Evolutionary conservation across 2,113 vertebrate genomes (phyloP), one percentile per base, ranked within the genome.

Genomic region (Synodontis membranacea): DNA sequence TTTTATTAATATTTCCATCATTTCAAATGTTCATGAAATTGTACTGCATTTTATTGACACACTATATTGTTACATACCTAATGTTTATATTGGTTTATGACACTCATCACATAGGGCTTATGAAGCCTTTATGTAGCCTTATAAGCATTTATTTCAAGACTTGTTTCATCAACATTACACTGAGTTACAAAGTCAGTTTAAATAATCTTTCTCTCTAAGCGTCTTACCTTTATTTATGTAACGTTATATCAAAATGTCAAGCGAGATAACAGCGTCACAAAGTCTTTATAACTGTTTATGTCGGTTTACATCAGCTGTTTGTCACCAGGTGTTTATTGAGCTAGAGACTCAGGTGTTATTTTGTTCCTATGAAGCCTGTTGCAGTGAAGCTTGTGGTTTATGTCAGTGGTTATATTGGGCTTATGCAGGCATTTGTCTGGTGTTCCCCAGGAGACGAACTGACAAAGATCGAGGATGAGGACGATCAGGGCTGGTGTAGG

Each of bases 401-500:
- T 72, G 21, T 25, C 68, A 42, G 23, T 15, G 15, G 25, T 75
- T 4, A n/a, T 75, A 3, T n/a, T 1, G 42, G 5, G 72, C 72
- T 75, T 46, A 75, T 15, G 14, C 23, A 74, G 42, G 8, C 9
- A 25, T 42, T 31, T 23, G 23, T 23, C 84, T 75, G 89, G 9
- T 81, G 58, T 87, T 87, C 85, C 91, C 17, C 95, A 98, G 98
- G 98, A 90, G 98, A 99, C 0, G 98, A 99, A 89, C 94, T 99
- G 91, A 97, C 93, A 93, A 99, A 99, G 94, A 96, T 97, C 0
- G 98, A 97, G 60, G 97, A 99, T 60, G 98, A 99, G 92, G 98
- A 99, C 0, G 98, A 99, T 88, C 98, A 99, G 91, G 98, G 98
- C 80, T 99, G 98, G 98, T 99, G 98, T 96, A 96, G 97, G 95